These are phyloP conservation scores for Leuciscus idus DNA, from an alignment of 2,113 vertebrate species.

Conservation along the genomic window DNA sequence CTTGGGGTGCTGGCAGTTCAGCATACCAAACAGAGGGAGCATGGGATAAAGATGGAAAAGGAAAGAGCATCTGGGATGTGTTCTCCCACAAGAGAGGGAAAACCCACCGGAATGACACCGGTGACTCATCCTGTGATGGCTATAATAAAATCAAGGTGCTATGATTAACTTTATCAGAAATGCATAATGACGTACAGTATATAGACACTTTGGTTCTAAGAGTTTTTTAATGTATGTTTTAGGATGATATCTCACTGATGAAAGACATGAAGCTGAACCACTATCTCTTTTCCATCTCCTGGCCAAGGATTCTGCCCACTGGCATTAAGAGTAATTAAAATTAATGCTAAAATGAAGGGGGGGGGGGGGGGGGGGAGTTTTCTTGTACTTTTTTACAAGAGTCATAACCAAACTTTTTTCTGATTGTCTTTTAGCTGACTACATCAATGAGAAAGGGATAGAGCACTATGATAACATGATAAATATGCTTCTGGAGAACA, in stretches of 20 bases:
- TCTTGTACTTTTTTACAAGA: background rate
- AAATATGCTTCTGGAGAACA: constrained; percentile 82
- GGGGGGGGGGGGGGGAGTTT: background rate
- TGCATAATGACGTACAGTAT: background rate
- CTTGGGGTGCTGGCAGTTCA: constrained; percentile 89
- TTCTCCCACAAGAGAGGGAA: constrained; percentile 82
- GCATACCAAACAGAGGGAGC: constrained; percentile 91
- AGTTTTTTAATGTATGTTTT: constrained; percentile 1
- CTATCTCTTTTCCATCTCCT: constrained; percentile 91
- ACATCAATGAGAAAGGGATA: constrained; percentile 85
- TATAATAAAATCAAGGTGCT: constrained; percentile 86
- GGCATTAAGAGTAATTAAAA: constrained; percentile 70
- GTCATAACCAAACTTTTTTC: background rate
- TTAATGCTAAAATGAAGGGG: too few relatives aligned
- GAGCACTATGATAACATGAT: constrained; percentile 85
- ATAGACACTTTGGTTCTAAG: background rate
- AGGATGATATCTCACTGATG: constrained; percentile 86
- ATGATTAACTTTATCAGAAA: background rate
- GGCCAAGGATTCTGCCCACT: constrained; percentile 87
- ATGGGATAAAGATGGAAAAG: constrained; percentile 89
- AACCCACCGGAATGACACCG: constrained; percentile 77
- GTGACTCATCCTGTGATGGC: constrained; percentile 83
- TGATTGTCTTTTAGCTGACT: constrained; percentile 74
- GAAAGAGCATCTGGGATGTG: constrained; percentile 87
- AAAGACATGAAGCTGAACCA: constrained; percentile 85